phyloP scores from a whole-genome alignment of 1,140 invertebrate genomes.

The Musca domestica region DNA sequence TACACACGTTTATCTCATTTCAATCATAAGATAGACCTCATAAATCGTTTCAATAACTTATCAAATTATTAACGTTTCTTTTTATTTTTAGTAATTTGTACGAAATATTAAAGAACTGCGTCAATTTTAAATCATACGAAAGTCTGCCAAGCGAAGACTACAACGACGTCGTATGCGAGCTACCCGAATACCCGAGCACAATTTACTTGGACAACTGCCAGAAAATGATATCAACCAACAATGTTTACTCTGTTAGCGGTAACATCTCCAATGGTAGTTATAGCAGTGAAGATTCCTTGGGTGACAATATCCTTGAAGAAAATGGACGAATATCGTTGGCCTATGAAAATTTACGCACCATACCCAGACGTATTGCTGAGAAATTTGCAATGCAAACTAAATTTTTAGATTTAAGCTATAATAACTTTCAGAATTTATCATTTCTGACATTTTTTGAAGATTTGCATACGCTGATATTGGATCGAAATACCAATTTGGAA shows the following conservation, averaged over 20 bases:
- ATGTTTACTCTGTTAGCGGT: constrained; percentile 37
- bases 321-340: constrained; percentile 48
- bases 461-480: constrained; percentile 45
- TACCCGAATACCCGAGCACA: not conserved
- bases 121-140: constrained; percentile 43
- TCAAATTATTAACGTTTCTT: no score
- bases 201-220: constrained; percentile 16
- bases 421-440: constrained; percentile 45
- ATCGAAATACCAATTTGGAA: constrained; percentile 42
- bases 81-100: constrained; percentile 27
- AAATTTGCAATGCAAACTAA: constrained; percentile 47
- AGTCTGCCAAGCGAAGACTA: constrained; percentile 31
- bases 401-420: constrained; percentile 47
- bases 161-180: constrained; percentile 35
- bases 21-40: no score
- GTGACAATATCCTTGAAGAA: constrained; percentile 43
- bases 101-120: constrained; percentile 41
- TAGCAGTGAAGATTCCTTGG: constrained; percentile 40
- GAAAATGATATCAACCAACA: constrained; percentile 46
- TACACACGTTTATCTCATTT: no score
- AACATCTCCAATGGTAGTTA: constrained; percentile 43
- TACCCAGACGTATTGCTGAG: constrained; percentile 42
- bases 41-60: no score
- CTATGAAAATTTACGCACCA: constrained; percentile 45
- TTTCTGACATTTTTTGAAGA: constrained; percentile 50